Percentiles rank a stretch among this genome's conserved stretches.
Conservation (phyloP, 1,140 invertebrate genomes). For the Drosophila pandora region DNA sequence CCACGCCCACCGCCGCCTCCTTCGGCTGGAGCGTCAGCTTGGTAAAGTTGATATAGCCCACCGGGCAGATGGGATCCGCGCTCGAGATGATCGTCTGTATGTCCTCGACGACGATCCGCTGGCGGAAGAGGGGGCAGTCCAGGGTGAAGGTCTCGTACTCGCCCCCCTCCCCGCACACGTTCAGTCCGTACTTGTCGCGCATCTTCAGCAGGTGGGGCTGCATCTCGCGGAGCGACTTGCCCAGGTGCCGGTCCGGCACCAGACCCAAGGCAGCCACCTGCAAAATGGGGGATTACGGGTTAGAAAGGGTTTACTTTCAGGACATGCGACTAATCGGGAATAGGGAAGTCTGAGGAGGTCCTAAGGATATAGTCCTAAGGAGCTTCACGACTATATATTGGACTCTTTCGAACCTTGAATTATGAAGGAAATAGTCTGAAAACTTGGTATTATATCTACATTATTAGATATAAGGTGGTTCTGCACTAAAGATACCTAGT, state of each 20-base stretch:
- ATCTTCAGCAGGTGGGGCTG: conserved; percentile 93
- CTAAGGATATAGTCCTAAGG: too few relatives aligned
- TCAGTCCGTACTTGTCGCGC: conserved; percentile 97
- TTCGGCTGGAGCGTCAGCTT: conserved; percentile 90
- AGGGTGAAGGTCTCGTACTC: conserved; percentile 99
- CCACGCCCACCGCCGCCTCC: conserved; percentile 67
- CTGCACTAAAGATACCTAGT: not conserved
- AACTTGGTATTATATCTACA: too few relatives aligned
- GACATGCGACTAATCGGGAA: too few relatives aligned
- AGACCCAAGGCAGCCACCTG: conserved; percentile 94
- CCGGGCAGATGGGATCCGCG: conserved; percentile 95
- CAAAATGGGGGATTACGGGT: not conserved
- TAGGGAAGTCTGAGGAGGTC: not conserved
- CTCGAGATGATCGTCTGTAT: conserved; percentile 94
- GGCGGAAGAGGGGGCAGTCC: conserved; percentile 97
- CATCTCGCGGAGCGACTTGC: conserved; percentile 93
- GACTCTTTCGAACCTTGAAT: too few relatives aligned
- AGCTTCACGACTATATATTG: too few relatives aligned
- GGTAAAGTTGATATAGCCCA: conserved; percentile 95
- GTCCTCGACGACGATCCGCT: conserved; percentile 94
- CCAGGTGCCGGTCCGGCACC: conserved; percentile 93
- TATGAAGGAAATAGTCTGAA: too few relatives aligned
- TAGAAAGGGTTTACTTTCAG: too few relatives aligned
- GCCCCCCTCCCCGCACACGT: conserved; percentile 99
- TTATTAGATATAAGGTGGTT: too few relatives aligned